These are phyloP conservation scores for Medauroidea extradentata DNA, from an alignment of 1,140 invertebrate species.

Conservation along the genomic window DNA sequence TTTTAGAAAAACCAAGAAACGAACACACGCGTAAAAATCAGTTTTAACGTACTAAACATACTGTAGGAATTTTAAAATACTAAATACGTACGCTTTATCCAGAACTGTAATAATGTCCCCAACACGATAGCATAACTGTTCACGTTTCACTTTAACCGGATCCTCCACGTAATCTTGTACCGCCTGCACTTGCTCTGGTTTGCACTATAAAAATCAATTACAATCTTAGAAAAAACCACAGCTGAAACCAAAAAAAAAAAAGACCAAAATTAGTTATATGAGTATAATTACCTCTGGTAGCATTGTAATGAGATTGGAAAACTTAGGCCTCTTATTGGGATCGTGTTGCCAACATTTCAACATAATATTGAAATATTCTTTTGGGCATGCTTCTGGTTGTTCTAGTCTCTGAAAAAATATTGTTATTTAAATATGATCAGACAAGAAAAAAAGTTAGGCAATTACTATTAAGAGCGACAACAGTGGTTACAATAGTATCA, in stretches of 20 bases:
- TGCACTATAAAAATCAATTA: constrained; percentile 47
- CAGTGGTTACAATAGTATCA: no score
- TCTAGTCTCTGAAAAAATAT: constrained; percentile 65
- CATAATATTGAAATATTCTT: constrained; percentile 91
- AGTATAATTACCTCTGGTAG: constrained; percentile 63
- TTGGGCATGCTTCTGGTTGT: constrained; percentile 90
- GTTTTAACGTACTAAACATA: no score
- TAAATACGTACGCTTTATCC: constrained; percentile 71
- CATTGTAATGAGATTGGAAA: constrained; percentile 74
- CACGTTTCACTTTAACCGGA: constrained; percentile 46
- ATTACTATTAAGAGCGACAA: no score
- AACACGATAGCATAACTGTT: constrained; percentile 76
- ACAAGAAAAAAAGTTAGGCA: no score
- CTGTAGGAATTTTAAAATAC: no score
- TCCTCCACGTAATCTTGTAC: constrained; percentile 51
- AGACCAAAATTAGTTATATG: no score
- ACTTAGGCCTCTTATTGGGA: constrained; percentile 81
- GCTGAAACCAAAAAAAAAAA: no score
- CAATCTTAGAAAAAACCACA: background rate
- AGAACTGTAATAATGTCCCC: constrained; percentile 92
- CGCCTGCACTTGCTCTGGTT: constrained; percentile 86
- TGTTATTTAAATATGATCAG: no score
- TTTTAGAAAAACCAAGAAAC: no score
- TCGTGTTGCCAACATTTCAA: constrained; percentile 94
- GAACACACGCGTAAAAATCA: no score